Conservation (phyloP, 1,140 invertebrate species). For the Drosophila azteca region DNA sequence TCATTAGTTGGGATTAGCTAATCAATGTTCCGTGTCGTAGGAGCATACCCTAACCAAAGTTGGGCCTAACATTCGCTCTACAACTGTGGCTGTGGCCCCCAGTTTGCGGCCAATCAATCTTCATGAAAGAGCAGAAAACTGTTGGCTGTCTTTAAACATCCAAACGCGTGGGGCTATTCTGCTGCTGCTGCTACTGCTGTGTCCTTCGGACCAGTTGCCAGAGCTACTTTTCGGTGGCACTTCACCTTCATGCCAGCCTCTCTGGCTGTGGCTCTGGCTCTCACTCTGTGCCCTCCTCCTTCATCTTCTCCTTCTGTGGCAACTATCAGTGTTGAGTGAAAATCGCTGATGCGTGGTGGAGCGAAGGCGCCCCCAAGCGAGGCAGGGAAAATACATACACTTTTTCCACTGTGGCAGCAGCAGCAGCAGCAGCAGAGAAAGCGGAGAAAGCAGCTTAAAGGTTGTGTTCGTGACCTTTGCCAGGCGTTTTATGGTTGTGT, state of each 20-base stretch:
- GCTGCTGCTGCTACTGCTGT: neutral
- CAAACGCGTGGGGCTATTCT: neutral
- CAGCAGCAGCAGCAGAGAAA: slow-evolving; percentile 7
- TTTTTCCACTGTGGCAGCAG: slow-evolving; percentile 40
- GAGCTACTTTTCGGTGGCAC: slow-evolving; percentile 47
- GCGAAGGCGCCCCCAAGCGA: slow-evolving; percentile 26
- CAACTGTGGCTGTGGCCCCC: neutral
- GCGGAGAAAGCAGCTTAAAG: slow-evolving; percentile 69
- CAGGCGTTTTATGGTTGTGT: slow-evolving; percentile 74
- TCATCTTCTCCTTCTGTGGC: slow-evolving; percentile 35
- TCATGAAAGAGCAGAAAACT: slow-evolving; percentile 30
- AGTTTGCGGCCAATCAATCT: slow-evolving; percentile 66
- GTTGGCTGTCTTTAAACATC: slow-evolving; percentile 3
- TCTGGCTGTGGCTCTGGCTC: slow-evolving; percentile 2
- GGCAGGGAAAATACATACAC: slow-evolving; percentile 51
- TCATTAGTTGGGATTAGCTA: slow-evolving; percentile 58
- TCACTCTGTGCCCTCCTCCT: too few relatives aligned
- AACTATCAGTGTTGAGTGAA: slow-evolving; percentile 77
- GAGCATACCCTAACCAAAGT: slow-evolving; percentile 6
- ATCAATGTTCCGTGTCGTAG: slow-evolving; percentile 44
- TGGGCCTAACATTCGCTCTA: neutral
- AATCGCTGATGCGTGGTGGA: slow-evolving; percentile 70
- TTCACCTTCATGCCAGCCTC: slow-evolving; percentile 28
- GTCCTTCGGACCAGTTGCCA: slow-evolving; percentile 43
- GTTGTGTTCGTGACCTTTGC: slow-evolving; percentile 80